phyloP scores from a whole-genome alignment of 1,140 invertebrate species.

The Rhynchophorus ferrugineus region DNA sequence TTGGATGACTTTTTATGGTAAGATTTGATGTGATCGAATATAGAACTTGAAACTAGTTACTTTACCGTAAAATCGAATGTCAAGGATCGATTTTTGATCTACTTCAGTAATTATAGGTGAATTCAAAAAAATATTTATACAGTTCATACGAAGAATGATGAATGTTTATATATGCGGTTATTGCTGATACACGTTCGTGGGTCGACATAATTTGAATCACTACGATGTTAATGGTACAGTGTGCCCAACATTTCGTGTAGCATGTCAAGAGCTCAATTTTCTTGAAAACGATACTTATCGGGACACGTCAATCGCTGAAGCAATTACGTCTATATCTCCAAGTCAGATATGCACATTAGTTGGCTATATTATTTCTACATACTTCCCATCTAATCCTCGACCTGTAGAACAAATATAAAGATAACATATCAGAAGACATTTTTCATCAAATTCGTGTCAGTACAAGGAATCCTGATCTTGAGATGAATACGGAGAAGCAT shows the following conservation, averaged over 20 bases:
- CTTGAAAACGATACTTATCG: conserved; percentile 39
- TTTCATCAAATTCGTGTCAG: conserved; percentile 27
- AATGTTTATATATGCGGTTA: too few species aligned
- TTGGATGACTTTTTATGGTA: too few species aligned
- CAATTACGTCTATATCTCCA: conserved; percentile 29
- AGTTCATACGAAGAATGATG: too few species aligned
- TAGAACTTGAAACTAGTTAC: too few species aligned
- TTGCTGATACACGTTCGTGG: too few species aligned
- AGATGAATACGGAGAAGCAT: conserved; percentile 31
- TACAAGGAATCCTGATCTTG: conserved; percentile 29
- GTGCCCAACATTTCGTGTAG: conserved; percentile 18
- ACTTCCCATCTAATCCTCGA: conserved; percentile 20
- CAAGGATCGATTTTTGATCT: too few species aligned
- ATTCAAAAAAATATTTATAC: too few species aligned
- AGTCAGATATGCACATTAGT: conserved; percentile 42
- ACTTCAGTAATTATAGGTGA: too few species aligned
- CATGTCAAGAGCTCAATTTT: conserved; percentile 20
- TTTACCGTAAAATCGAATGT: too few species aligned
- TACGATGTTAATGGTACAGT: conserved; percentile 7
- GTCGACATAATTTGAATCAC: too few species aligned
- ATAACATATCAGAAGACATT: conserved; percentile 39
- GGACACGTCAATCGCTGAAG: conserved; percentile 31
- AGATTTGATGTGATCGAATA: too few species aligned
- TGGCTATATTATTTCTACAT: conserved; percentile 32
- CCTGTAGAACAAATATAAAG: conserved; percentile 37